Conservation (phyloP, 2,888 invertebrate genomes). For the Altica lythri region DNA sequence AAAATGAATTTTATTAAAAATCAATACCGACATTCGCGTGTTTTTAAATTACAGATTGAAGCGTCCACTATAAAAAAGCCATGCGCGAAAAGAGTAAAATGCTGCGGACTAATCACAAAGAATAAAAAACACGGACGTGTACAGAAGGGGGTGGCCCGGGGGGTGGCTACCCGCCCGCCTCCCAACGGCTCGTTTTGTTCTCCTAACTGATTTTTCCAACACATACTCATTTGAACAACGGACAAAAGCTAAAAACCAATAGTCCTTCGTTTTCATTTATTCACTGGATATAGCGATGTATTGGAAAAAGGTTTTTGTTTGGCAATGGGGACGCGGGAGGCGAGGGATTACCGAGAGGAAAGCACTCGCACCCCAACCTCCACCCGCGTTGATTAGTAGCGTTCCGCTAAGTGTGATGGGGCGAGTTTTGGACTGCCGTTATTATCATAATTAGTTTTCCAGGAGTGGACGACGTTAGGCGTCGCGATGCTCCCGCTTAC, state of each 20-base stretch:
- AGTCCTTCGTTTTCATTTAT: conserved; percentile 60
- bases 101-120: conserved; percentile 59
- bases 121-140: conserved; percentile 57
- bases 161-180: conserved; percentile 33
- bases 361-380: background rate
- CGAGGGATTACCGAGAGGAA: conserved; percentile 25
- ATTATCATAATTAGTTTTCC: conserved; percentile 55
- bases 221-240: conserved; percentile 55
- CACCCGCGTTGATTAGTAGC: conserved; percentile 50
- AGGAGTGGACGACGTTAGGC: conserved; percentile 40
- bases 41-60: conserved; percentile 59
- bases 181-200: conserved; percentile 53
- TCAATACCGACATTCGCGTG: conserved; percentile 59
- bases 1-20: conserved; percentile 60
- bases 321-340: conserved; percentile 44
- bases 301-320: conserved; percentile 59
- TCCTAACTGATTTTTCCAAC: conserved; percentile 58
- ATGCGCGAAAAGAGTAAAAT: conserved; percentile 59
- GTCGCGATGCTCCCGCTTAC: conserved; percentile 32
- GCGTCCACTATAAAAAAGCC: conserved; percentile 57
- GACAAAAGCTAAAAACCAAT: conserved; percentile 60
- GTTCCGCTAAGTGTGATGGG: conserved; percentile 43
- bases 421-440: conserved; percentile 42
- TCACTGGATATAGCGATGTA: conserved; percentile 57
- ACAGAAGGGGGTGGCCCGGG: conserved; percentile 40